Conservation (phyloP, 92 coral and sea anemone genomes). For the Galaxea fascicularis region DNA sequence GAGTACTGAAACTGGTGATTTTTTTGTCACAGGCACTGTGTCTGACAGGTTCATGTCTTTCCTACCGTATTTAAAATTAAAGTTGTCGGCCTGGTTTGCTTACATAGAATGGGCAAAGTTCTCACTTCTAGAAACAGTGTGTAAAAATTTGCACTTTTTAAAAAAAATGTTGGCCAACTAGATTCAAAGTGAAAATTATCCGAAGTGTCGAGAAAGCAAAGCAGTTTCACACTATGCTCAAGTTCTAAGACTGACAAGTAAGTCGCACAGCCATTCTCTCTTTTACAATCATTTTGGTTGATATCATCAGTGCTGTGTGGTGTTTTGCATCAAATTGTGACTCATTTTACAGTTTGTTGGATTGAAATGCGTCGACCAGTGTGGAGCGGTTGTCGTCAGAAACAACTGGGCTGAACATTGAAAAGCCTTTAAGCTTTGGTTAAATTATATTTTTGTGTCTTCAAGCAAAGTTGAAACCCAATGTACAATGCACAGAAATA, state of each 20-base stretch:
- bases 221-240: neutral
- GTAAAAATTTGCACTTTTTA: too few species aligned
- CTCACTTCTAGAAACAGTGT: too few species aligned
- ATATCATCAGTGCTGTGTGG: neutral
- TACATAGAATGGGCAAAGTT: too few species aligned
- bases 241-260: neutral
- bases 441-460: too few species aligned
- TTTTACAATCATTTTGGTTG: neutral
- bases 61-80: too few species aligned
- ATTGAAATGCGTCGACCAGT: neutral
- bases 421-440: too few species aligned
- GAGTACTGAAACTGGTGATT: too few species aligned
- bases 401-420: neutral
- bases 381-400: neutral
- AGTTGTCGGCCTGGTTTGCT: too few species aligned
- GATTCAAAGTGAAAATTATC: neutral
- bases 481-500: neutral
- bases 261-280: neutral
- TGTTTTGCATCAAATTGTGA: slow-evolving; percentile 2
- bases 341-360: neutral
- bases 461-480: neutral
- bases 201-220: neutral
- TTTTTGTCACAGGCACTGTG: too few species aligned
- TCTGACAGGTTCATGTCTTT: too few species aligned
- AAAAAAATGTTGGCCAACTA: neutral